Evolutionary conservation across 2,113 vertebrate species (phyloP).

Genomic region (Scolopax mira): DNA sequence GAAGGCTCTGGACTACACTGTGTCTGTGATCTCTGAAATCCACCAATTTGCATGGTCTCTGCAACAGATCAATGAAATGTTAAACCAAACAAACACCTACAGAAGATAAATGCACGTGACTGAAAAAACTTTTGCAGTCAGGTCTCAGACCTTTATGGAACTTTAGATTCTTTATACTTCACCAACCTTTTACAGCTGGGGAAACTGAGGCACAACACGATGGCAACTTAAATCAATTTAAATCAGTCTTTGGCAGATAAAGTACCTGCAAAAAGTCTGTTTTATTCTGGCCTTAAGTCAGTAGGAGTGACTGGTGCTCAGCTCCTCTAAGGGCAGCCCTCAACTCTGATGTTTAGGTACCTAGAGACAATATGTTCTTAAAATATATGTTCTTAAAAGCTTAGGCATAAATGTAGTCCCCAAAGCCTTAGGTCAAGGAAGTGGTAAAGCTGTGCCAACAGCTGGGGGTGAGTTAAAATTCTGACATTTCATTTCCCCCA

Average conservation of each 20-base stretch:
- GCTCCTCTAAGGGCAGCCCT: background rate
- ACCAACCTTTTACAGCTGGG: background rate
- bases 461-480: background rate
- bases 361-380: background rate
- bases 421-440: background rate
- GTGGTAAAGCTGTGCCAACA: background rate
- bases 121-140: background rate
- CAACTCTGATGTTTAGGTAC: background rate
- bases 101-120: background rate
- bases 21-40: background rate
- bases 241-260: background rate
- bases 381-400: background rate
- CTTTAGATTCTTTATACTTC: background rate
- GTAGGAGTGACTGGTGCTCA: background rate
- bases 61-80: background rate
- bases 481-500: background rate
- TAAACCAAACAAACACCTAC: background rate
- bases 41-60: background rate
- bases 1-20: background rate
- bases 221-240: fast-evolving
- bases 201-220: background rate
- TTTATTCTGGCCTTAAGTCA: background rate
- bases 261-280: background rate
- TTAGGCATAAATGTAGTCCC: background rate
- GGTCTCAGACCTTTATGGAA: background rate